A percentile compares a stretch with the other conserved stretches of the same genome.
These are phyloP conservation scores for Empis livida DNA, from an alignment of 2,888 invertebrate species.

Conservation along the genomic window DNA sequence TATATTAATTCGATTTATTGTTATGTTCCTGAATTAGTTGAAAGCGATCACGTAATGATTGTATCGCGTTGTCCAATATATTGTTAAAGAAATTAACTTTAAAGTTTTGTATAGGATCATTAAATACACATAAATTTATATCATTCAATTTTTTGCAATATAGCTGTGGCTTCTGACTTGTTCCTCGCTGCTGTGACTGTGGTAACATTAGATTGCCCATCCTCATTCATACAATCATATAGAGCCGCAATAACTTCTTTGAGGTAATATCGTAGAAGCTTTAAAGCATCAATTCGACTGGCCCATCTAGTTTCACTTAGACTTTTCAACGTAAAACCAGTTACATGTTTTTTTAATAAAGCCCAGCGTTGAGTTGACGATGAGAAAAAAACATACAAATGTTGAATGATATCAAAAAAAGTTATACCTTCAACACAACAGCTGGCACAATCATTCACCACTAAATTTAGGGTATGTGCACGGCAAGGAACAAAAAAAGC, in stretches of 20 bases:
- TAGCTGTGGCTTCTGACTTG: background rate
- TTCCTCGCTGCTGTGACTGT: background rate
- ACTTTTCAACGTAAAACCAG: background rate
- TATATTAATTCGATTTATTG: constrained; percentile 1
- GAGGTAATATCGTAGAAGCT: constrained; percentile 3
- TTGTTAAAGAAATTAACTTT: background rate
- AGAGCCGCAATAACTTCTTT: constrained; percentile 3
- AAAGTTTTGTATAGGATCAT: background rate
- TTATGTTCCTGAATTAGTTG: constrained; percentile 3
- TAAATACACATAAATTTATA: background rate
- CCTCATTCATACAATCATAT: background rate
- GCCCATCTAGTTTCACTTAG: constrained; percentile 1
- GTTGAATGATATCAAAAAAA: constrained; percentile 2
- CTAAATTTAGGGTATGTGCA: constrained; percentile 5
- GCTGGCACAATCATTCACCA: background rate
- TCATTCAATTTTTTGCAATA: background rate
- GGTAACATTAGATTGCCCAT: background rate
- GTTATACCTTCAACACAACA: constrained; percentile 2
- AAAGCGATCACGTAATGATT: background rate
- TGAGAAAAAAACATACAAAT: constrained; percentile 3
- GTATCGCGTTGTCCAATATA: background rate
- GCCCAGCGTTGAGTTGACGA: constrained; percentile 2
- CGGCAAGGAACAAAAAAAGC: constrained; percentile 5
- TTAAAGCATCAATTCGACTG: constrained; percentile 2
- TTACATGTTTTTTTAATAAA: constrained; percentile 2